Conservation (phyloP, 1,140 invertebrate genomes). For the Macrostomum lignano region DNA sequence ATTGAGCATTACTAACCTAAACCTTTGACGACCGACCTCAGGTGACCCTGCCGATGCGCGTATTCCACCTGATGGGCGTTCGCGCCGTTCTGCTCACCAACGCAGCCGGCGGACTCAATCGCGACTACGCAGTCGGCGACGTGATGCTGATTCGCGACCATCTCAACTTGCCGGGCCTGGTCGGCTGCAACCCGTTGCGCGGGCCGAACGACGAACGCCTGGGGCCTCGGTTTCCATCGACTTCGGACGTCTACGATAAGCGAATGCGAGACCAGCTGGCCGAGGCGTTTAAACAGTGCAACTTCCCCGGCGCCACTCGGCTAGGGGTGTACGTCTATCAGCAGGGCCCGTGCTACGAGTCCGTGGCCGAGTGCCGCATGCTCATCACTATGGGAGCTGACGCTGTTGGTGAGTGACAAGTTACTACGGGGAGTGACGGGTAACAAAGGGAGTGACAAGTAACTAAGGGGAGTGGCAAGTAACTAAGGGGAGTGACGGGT, state of each 20-base stretch:
- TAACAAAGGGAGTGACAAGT: too few relatives aligned
- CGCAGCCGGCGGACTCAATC: slow-evolving; percentile 68
- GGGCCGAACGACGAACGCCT: slow-evolving; percentile 74
- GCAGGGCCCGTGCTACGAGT: not conserved
- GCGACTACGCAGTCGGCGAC: slow-evolving; percentile 57
- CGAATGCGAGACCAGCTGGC: too few relatives aligned
- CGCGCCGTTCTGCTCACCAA: slow-evolving; percentile 62
- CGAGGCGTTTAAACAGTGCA: too few relatives aligned
- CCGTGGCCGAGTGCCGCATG: slow-evolving; percentile 1
- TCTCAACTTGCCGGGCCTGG: slow-evolving; percentile 52
- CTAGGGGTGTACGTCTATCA: slow-evolving; percentile 2
- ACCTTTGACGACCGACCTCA: too few relatives aligned
- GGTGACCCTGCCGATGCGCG: slow-evolving; percentile 65
- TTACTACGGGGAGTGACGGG: too few relatives aligned
- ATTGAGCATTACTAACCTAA: too few relatives aligned
- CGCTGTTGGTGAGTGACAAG: not conserved
- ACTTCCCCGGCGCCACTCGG: too few relatives aligned
- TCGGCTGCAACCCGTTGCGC: slow-evolving; percentile 61
- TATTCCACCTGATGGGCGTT: slow-evolving; percentile 70
- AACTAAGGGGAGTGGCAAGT: too few relatives aligned
- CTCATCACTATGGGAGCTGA: not conserved
- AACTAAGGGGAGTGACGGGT: too few relatives aligned
- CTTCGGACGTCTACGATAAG: too few relatives aligned
- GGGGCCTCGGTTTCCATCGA: too few relatives aligned
- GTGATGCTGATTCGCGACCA: slow-evolving; percentile 87